phyloP scores from a whole-genome alignment of 2,113 vertebrate genomes.

The Canis aureus region DNA sequence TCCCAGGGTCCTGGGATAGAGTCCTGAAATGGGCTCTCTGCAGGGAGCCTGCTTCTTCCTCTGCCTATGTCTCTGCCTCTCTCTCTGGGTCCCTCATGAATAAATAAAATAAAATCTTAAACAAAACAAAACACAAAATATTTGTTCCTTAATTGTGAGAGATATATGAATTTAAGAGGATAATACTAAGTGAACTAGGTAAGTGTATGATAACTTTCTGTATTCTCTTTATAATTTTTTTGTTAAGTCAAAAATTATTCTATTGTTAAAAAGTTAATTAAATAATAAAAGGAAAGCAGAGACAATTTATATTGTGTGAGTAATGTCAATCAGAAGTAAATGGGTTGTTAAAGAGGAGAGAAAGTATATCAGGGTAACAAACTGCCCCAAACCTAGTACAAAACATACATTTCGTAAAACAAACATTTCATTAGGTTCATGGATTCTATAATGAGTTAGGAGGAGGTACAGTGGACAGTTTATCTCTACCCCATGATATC shows the following conservation, averaged over 20 bases:
- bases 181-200: neutral
- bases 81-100: too few species aligned
- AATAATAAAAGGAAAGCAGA: neutral
- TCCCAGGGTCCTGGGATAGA: too few species aligned
- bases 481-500: neutral
- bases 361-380: neutral
- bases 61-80: too few species aligned
- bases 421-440: neutral
- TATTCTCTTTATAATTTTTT: neutral
- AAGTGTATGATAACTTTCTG: neutral
- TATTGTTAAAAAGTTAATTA: neutral
- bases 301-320: neutral
- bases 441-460: neutral
- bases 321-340: too few species aligned
- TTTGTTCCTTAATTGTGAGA: neutral
- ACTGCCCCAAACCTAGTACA: neutral
- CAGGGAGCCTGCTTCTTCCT: too few species aligned
- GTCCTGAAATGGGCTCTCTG: too few species aligned
- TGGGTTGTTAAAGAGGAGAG: neutral
- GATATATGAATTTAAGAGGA: neutral
- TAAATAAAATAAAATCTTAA: too few species aligned
- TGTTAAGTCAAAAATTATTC: neutral
- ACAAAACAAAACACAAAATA: too few species aligned
- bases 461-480: neutral
- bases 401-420: neutral